Conservation (phyloP, 2,888 invertebrate species). For the Eristalis intricaria region DNA sequence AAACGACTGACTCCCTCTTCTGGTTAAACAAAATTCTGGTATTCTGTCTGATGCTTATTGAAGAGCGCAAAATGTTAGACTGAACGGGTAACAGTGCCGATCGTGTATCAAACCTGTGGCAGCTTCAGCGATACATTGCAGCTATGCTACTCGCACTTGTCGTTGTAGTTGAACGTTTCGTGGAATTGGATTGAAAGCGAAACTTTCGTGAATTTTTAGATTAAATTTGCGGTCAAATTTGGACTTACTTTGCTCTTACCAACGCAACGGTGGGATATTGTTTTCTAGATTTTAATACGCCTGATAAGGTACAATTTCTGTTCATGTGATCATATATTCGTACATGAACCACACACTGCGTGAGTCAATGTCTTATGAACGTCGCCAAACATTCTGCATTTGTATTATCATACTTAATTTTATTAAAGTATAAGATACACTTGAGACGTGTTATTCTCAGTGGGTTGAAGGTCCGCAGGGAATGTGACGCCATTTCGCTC, state of each 20-base stretch:
- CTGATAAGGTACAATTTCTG: neutral
- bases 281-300: neutral
- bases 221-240: slow-evolving; percentile 34
- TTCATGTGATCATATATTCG: neutral
- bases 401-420: neutral
- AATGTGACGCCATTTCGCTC: neutral
- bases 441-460: neutral
- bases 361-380: neutral
- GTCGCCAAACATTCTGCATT: neutral
- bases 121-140: slow-evolving; percentile 27
- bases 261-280: neutral
- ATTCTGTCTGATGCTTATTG: slow-evolving; percentile 17
- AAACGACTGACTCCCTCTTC: slow-evolving; percentile 37
- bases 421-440: neutral
- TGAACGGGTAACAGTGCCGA: slow-evolving; percentile 21
- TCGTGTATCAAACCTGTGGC: slow-evolving; percentile 32
- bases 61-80: slow-evolving; percentile 35
- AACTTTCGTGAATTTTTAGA: slow-evolving; percentile 16
- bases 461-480: neutral
- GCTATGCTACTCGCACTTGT: slow-evolving; percentile 6
- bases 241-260: neutral
- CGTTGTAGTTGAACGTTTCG: neutral
- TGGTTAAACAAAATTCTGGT: slow-evolving; percentile 18
- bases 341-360: neutral
- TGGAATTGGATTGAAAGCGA: slow-evolving; percentile 11